Base-by-base conservation (phyloP, 2,888 invertebrate species). In the Panzeria rudis region DNA sequence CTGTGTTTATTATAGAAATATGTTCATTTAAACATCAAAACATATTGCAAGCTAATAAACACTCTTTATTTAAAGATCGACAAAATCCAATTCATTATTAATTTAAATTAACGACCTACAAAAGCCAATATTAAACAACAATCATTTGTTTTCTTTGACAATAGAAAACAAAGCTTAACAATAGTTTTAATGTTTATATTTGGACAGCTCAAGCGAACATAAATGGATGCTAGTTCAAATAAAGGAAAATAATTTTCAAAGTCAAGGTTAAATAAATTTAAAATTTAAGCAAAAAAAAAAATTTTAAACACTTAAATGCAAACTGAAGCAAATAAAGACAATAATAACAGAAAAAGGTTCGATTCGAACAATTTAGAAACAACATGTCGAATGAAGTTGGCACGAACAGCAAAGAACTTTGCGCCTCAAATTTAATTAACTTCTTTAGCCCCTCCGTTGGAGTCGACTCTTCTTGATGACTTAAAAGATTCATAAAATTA, bases 81-180 rank as follows among this genome's bases (percentile, higher is more conserved):
- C 15, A 38, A 59, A 62, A 35, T 35, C 29, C 25, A 54, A 62
- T 72, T 29, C 13, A 68, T 50, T 35, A 41, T 20, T 50, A 69
- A 80, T 56, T 73, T 50, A 72, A 59, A 59, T 73, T 66, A 59
- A 66, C 73, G 80, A 73, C 72, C 80, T 73, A 80, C 54, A 80
- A 80, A 72, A 23, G 44, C 25, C 5, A 13, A 17, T 17, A 52
- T 41, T 7, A 25, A 23, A 29, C 56, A 59, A 47, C 32, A 61
- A 62, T 75, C n/a, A 38, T 38, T 52, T 52, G 52, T 50, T 54
- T 41, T 71, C 13, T 29, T 7, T n/a, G 17, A n/a, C 41, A 56
- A 66, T 15, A 44, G 32, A 32, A 44, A 47, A 47, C 13, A 41
- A 9, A 38, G 29, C 9, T 35, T 9, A 35, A 35, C 35, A 35